Percentiles rank a stretch among this genome's conserved stretches.
These are phyloP conservation scores for Ostrea edulis DNA, from an alignment of 1,140 invertebrate genomes.

Conservation along the genomic window DNA sequence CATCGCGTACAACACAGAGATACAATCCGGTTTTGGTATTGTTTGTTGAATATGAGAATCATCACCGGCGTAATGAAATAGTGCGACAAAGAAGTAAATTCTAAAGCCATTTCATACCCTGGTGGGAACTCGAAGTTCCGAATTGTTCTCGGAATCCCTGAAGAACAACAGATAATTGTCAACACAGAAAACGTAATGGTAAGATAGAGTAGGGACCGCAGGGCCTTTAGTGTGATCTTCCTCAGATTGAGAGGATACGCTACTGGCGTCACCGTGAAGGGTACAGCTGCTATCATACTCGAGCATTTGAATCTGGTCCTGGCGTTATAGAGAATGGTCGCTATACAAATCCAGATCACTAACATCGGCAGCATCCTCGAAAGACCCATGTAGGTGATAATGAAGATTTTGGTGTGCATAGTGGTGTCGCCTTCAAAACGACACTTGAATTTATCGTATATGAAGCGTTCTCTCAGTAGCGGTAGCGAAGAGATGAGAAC, in stretches of 20 bases:
- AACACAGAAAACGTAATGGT: background rate
- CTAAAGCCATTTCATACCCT: conserved; percentile 9
- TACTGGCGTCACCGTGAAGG: background rate
- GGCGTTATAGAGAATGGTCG: background rate
- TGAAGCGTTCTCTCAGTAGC: background rate
- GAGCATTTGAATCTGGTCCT: background rate
- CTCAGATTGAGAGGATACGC: background rate
- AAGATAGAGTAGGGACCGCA: background rate
- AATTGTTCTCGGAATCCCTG: conserved; percentile 1
- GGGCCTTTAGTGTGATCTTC: conserved; percentile 12
- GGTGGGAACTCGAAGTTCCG: conserved; percentile 1
- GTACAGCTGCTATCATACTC: background rate
- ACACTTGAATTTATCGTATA: background rate
- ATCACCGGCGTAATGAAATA: conserved; percentile 13
- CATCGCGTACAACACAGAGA: background rate
- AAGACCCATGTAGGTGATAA: background rate
- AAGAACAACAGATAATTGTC: background rate
- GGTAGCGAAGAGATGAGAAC: background rate
- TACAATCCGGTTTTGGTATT: conserved; percentile 17
- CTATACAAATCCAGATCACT: background rate
- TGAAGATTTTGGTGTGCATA: background rate
- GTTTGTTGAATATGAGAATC: conserved; percentile 26
- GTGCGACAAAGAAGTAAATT: conserved; percentile 20
- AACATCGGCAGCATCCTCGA: background rate
- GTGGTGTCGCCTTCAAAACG: background rate